A percentile compares a stretch with the other conserved stretches of the same genome.
Conservation (phyloP, 2,797 vertebrate genomes). For the Hemitrygon akajei region DNA sequence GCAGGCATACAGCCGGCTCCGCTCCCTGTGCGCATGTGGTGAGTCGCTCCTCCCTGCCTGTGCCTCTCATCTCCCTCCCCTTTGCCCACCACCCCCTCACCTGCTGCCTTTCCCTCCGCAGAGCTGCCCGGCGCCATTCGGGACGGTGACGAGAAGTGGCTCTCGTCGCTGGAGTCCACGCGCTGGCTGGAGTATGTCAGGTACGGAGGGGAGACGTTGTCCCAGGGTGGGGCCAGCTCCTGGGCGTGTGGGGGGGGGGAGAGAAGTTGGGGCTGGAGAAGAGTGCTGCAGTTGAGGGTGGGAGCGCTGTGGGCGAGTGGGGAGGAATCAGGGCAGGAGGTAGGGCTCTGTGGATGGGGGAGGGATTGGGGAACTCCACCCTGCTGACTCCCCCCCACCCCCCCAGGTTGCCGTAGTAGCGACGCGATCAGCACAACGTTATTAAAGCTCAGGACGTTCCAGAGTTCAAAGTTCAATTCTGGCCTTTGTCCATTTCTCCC, state of each 20-base stretch:
- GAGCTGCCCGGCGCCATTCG: conserved; percentile 66
- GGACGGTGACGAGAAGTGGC: conserved; percentile 81
- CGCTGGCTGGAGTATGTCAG: conserved; percentile 81
- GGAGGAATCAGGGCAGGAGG: too few relatives aligned
- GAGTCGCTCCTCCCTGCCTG: conserved; percentile 6
- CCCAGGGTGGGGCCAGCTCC: background rate
- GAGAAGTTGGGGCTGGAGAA: too few relatives aligned
- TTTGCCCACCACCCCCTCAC: background rate
- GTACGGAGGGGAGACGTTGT: conserved; percentile 50
- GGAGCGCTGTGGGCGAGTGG: too few relatives aligned
- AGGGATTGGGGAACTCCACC: too few relatives aligned
- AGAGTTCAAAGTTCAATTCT: too few relatives aligned
- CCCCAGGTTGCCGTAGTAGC: too few relatives aligned
- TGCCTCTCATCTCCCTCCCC: conserved; percentile 3
- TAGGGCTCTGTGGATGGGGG: too few relatives aligned
- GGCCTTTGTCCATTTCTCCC: too few relatives aligned
- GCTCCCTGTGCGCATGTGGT: conserved; percentile 78
- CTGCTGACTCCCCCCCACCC: too few relatives aligned
- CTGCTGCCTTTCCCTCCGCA: conserved; percentile 42
- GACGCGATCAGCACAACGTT: too few relatives aligned
- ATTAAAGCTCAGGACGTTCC: too few relatives aligned
- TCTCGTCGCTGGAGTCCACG: conserved; percentile 80
- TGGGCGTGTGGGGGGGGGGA: too few relatives aligned
- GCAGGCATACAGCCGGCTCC: conserved; percentile 72
- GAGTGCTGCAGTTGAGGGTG: background rate